Percentiles rank a stretch among this genome's conserved stretches.
These are phyloP conservation scores for Pyrocoelia pectoralis DNA, from an alignment of 2,888 invertebrate species.

Conservation along the genomic window DNA sequence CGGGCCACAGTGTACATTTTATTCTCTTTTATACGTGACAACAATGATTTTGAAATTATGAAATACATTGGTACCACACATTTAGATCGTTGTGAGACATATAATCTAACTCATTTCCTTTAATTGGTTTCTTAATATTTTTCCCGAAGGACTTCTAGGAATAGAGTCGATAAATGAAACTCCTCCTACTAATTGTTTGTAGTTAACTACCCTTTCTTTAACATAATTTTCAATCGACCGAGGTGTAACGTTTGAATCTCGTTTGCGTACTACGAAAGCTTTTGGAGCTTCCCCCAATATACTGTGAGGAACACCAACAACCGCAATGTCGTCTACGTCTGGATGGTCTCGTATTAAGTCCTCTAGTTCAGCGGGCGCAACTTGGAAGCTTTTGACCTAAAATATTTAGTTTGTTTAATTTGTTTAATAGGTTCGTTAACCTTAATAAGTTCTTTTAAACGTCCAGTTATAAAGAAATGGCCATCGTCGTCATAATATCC, in stretches of 20 bases:
- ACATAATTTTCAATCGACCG: slow-evolving; percentile 67
- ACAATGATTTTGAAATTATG: too few species aligned
- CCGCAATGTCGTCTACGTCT: slow-evolving; percentile 79
- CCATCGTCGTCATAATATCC: not conserved
- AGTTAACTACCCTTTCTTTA: slow-evolving; percentile 72
- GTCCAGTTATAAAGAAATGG: not conserved
- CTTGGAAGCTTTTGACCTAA: slow-evolving; percentile 68
- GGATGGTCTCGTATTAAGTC: slow-evolving; percentile 74
- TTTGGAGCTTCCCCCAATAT: slow-evolving; percentile 76
- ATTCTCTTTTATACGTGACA: too few species aligned
- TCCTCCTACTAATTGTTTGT: slow-evolving; percentile 75
- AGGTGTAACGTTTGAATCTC: slow-evolving; percentile 44
- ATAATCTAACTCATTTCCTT: too few species aligned
- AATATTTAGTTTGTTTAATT: not conserved
- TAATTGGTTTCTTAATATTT: slow-evolving; percentile 68
- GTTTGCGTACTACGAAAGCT: slow-evolving; percentile 72
- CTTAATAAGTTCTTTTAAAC: not conserved
- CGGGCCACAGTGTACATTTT: too few species aligned
- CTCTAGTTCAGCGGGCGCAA: slow-evolving; percentile 88
- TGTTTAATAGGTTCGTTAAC: not conserved
- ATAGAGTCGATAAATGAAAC: slow-evolving; percentile 71
- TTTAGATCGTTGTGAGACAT: too few species aligned
- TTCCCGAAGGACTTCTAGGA: slow-evolving; percentile 81
- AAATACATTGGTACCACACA: too few species aligned
- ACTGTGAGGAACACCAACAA: slow-evolving; percentile 76